These are phyloP conservation scores for Caenorhabditis inopinata DNA, from an alignment of 1,140 invertebrate genomes.

Conservation along the genomic window DNA sequence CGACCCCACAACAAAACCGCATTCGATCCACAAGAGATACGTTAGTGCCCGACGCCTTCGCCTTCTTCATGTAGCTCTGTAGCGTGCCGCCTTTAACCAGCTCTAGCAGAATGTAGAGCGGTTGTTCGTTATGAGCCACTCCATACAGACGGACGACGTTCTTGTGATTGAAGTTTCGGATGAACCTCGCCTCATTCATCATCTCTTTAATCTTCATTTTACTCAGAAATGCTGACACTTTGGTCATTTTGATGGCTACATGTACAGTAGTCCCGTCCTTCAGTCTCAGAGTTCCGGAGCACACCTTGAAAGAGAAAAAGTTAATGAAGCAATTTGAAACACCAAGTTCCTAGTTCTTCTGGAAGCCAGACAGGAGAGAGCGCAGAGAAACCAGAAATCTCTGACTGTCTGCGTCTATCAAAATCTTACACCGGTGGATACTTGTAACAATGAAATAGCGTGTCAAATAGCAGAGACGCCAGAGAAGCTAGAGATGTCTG, in stretches of 20 bases:
- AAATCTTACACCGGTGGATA: too few species aligned
- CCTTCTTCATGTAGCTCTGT: slow-evolving; percentile 27
- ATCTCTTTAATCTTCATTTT: slow-evolving; percentile 34
- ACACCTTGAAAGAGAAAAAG: too few species aligned
- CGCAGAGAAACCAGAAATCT: too few species aligned
- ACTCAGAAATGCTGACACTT: neutral
- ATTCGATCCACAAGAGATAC: slow-evolving; percentile 45
- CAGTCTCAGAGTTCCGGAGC: slow-evolving; percentile 13
- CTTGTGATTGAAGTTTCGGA: slow-evolving; percentile 31
- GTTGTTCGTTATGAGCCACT: slow-evolving; percentile 48
- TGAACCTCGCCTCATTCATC: slow-evolving; percentile 45
- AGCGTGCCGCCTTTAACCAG: slow-evolving; percentile 44
- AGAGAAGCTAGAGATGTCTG: too few species aligned
- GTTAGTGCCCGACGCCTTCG: neutral
- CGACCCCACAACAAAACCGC: slow-evolving; percentile 46
- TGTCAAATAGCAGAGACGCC: too few species aligned
- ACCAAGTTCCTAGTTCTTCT: too few species aligned
- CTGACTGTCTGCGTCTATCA: too few species aligned
- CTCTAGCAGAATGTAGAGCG: slow-evolving; percentile 44
- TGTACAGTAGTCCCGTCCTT: neutral
- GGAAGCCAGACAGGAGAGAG: too few species aligned
- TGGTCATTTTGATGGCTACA: slow-evolving; percentile 34
- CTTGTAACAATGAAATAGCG: too few species aligned
- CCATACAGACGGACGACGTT: slow-evolving; percentile 49
- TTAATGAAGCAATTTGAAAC: too few species aligned